Percentiles rank a stretch among this genome's conserved stretches.
Evolutionary conservation across 2,888 invertebrate species (phyloP).

Genomic region (Caenorhabditis sp.): DNA sequence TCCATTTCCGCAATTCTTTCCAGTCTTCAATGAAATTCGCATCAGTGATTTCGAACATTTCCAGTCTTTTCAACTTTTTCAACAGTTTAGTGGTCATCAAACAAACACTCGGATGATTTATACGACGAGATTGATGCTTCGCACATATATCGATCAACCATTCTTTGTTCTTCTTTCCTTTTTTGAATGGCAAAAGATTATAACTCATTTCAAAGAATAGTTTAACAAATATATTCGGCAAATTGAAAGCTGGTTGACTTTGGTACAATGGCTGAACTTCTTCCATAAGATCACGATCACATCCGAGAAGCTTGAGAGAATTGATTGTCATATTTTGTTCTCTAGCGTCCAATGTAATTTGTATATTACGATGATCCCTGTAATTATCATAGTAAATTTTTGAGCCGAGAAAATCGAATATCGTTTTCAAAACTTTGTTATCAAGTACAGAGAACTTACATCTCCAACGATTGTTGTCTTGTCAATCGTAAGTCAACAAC

Average conservation of each 20-base stretch:
- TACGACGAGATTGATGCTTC: not conserved
- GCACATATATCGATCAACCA: not conserved
- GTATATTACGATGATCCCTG: constrained; percentile 12
- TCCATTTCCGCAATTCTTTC: constrained; percentile 21
- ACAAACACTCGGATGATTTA: not conserved
- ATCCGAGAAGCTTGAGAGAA: constrained; percentile 19
- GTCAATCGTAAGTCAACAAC: constrained; percentile 39
- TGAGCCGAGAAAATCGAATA: not conserved
- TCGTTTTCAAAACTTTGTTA: too few species aligned
- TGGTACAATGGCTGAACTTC: constrained; percentile 29
- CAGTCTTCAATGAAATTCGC: constrained; percentile 24
- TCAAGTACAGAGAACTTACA: constrained; percentile 9
- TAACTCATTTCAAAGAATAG: constrained; percentile 13
- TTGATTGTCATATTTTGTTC: constrained; percentile 8
- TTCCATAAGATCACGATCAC: constrained; percentile 28
- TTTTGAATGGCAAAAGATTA: not conserved
- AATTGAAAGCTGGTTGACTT: constrained; percentile 12
- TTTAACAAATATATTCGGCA: constrained; percentile 11
- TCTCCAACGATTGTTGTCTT: constrained; percentile 19
- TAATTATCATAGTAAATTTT: not conserved
- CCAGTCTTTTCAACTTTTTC: not conserved
- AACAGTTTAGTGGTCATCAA: not conserved
- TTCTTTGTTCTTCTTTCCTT: not conserved
- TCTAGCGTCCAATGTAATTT: constrained; percentile 12
- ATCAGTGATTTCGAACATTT: constrained; percentile 16